These are phyloP conservation scores for Brachycybe producta DNA, from an alignment of 2,888 invertebrate genomes.

Conservation along the genomic window DNA sequence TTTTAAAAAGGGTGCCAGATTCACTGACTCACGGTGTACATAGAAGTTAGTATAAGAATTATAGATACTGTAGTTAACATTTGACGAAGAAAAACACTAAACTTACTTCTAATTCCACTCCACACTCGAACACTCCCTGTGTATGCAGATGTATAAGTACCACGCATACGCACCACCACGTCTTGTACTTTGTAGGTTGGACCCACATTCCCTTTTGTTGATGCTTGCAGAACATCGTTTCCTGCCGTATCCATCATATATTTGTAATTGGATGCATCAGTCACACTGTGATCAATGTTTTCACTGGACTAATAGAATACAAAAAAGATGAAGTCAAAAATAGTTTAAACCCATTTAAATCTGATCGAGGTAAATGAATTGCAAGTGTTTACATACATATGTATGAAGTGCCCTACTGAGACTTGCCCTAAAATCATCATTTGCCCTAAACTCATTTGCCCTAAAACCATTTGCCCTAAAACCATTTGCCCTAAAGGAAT, in stretches of 20 bases:
- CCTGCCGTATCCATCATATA: background rate
- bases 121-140: slow-evolving; percentile 24
- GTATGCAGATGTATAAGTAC: slow-evolving; percentile 23
- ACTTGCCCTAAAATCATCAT: too few relatives aligned
- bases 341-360: background rate
- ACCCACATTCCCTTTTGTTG: slow-evolving; percentile 6
- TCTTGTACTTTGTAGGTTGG: slow-evolving; percentile 62
- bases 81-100: too few relatives aligned
- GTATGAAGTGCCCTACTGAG: too few relatives aligned
- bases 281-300: slow-evolving; percentile 60
- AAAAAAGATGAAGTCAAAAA: slow-evolving; percentile 1
- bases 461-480: too few relatives aligned
- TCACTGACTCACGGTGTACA: too few relatives aligned
- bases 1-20: too few relatives aligned
- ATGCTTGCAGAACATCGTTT: background rate
- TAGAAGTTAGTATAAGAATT: too few relatives aligned
- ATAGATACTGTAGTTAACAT: too few relatives aligned
- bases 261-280: slow-evolving; percentile 29
- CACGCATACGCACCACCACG: slow-evolving; percentile 51
- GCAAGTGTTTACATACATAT: too few relatives aligned
- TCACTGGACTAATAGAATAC: slow-evolving; percentile 16
- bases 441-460: too few relatives aligned
- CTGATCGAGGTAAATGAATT: too few relatives aligned
- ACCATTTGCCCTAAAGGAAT: too few relatives aligned
- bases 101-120: slow-evolving; percentile 25